phyloP scores from a whole-genome alignment of 2,797 vertebrate species.

The Chiloscyllium punctatum region DNA sequence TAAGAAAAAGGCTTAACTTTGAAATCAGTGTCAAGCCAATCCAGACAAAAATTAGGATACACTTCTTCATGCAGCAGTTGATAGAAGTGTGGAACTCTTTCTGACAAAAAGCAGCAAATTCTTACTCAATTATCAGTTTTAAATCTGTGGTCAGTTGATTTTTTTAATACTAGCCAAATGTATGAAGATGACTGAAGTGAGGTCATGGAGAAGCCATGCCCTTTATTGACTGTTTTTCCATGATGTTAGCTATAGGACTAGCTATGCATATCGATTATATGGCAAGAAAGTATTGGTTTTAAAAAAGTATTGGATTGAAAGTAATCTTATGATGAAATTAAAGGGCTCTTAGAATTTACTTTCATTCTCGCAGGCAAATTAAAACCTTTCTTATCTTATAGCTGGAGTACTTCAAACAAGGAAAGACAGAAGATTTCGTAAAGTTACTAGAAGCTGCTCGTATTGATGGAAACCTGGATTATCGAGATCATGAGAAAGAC shows the following conservation, averaged over 20 bases:
- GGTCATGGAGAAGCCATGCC: not conserved
- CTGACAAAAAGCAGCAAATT: not conserved
- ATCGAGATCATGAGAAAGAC: conserved; percentile 97
- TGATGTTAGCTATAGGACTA: not conserved
- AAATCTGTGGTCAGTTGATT: not conserved
- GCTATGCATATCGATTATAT: not conserved
- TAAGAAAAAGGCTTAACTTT: not conserved
- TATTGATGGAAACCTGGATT: conserved; percentile 97
- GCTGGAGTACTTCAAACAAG: conserved; percentile 99
- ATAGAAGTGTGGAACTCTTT: not conserved
- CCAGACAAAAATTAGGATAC: not conserved
- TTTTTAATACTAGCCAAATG: not conserved
- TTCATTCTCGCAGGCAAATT: not conserved
- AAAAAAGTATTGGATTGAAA: not conserved
- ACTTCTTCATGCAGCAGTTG: not conserved
- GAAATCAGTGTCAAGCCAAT: not conserved
- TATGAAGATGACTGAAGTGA: not conserved
- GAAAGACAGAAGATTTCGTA: conserved; percentile 97
- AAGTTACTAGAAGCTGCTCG: conserved; percentile 94
- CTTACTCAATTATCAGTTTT: not conserved
- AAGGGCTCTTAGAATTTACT: not conserved
- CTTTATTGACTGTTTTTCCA: not conserved
- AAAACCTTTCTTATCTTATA: conserved; percentile 46
- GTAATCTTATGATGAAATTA: not conserved
- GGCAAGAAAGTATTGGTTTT: not conserved